A percentile compares a stretch with the other conserved stretches of the same genome.
Conservation (phyloP, 1,140 invertebrate genomes). For the Philotrypesis tridentata region DNA sequence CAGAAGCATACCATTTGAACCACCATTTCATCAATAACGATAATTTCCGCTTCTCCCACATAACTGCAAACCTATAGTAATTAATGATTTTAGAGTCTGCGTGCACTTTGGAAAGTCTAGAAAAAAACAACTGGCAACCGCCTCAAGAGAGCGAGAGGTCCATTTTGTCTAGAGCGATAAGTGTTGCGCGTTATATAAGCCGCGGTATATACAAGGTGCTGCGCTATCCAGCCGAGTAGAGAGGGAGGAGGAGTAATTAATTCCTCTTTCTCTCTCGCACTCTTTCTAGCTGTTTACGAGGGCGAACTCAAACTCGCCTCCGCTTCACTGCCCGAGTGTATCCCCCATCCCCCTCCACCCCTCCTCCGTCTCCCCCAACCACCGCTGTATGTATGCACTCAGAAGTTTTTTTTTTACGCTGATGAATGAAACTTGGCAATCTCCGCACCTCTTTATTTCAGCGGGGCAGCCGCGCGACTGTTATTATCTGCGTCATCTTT, state of each 20-base stretch:
- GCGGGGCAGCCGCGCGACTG: conserved; percentile 3
- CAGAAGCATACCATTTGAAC: too few species aligned
- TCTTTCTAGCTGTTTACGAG: conserved; percentile 22
- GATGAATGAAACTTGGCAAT: conserved; percentile 51
- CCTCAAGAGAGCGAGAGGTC: background rate
- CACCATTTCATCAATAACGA: too few species aligned
- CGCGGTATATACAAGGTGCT: conserved; percentile 6
- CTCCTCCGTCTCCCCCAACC: too few species aligned
- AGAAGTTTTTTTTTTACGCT: conserved; percentile 45
- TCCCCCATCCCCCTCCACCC: background rate
- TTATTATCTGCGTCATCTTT: conserved; percentile 50
- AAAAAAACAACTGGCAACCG: background rate
- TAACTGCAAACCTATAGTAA: too few species aligned
- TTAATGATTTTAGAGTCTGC: background rate
- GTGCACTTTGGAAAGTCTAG: background rate
- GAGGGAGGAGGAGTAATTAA: conserved; percentile 23
- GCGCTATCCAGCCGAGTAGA: background rate
- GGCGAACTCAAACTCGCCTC: conserved; percentile 30
- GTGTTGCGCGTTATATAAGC: conserved; percentile 39
- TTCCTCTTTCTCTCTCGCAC: conserved; percentile 2
- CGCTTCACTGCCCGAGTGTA: conserved; percentile 8
- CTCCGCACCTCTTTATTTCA: conserved; percentile 47
- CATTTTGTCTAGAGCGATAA: conserved; percentile 42
- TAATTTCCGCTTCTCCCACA: too few species aligned
- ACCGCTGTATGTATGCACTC: too few species aligned